Base-by-base conservation (phyloP, 2,888 invertebrate species). In the Hydroisotoma schaefferi region DNA sequence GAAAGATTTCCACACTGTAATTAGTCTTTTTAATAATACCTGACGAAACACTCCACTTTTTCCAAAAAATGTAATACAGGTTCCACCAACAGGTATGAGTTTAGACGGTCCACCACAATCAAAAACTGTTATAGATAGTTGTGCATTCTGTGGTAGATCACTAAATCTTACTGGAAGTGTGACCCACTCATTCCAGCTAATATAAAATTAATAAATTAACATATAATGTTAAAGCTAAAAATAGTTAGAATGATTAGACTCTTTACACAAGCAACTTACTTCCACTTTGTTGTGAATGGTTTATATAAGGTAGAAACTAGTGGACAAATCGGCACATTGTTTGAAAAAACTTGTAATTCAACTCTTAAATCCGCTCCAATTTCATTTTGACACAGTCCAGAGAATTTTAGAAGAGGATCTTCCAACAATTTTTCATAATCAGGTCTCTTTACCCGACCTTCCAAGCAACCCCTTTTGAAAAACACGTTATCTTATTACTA, bases 111-210 rank as follows among this genome's bases (percentile, higher is more conserved):
- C 93, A 26, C 88, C 87, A 74, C 94, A 90, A 78, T 97, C 95
- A 75, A 90, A 91, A 54, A 97, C 85, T 5, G 93, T 94, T 75
- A 97, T 83, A 0, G 89, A 88, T 10, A 98, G 80, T 63, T 87
- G 84, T 1, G 95, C 87, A 74, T 88, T 88, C 58, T 92, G 81
- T 0, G 97, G 95, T 37, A 98, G 78, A 76, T 97, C 94, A 74
- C 89, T 90, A 78, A 87, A 95, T 76, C 87, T 87, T 29, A 97
- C 82, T 0, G 97, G 95, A 57, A 98, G 79, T 0, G 86, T 87
- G 29, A 98, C 82, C 95, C 97, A 97, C 79, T 98, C 95, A 76
- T 95, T 97, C 97, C 97, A 98, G n/a, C n/a, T n/a, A n/a, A n/a
- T n/a, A n/a, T n/a, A n/a, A n/a, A n/a, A n/a, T n/a, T n/a, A n/a